phyloP scores from a whole-genome alignment of 1,140 invertebrate genomes.

The Apis laboriosa region DNA sequence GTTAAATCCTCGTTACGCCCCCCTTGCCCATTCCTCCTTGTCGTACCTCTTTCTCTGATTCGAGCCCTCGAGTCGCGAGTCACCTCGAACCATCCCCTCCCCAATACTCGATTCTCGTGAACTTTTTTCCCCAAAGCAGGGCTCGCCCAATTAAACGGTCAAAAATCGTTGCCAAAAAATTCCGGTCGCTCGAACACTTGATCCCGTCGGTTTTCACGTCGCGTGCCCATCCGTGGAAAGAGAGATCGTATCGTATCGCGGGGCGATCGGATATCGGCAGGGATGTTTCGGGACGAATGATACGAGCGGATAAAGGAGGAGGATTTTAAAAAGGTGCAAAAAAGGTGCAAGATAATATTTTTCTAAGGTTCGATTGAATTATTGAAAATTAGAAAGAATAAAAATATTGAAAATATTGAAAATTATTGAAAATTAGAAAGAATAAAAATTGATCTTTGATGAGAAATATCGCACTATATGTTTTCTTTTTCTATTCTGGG shows the following conservation, averaged over 20 bases:
- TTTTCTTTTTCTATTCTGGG: too few relatives aligned
- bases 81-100: not conserved
- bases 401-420: too few relatives aligned
- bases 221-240: not conserved
- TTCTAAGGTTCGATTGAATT: too few relatives aligned
- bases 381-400: too few relatives aligned
- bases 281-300: too few relatives aligned
- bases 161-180: conserved; percentile 22
- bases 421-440: too few relatives aligned
- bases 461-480: too few relatives aligned
- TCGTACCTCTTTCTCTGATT: not conserved
- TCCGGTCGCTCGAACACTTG: not conserved
- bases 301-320: too few relatives aligned
- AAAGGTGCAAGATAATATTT: too few relatives aligned
- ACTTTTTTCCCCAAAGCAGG: not conserved
- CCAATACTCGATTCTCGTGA: not conserved
- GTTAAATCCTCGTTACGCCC: conserved; percentile 15
- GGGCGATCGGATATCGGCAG: not conserved
- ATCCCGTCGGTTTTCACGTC: not conserved
- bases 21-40: not conserved
- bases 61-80: not conserved
- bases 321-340: too few relatives aligned
- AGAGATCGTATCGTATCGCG: conserved; percentile 42
- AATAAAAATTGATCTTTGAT: too few relatives aligned
- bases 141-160: conserved; percentile 33